Conservation (phyloP, 2,888 invertebrate species). For the Leptarthrus brevirostris region DNA sequence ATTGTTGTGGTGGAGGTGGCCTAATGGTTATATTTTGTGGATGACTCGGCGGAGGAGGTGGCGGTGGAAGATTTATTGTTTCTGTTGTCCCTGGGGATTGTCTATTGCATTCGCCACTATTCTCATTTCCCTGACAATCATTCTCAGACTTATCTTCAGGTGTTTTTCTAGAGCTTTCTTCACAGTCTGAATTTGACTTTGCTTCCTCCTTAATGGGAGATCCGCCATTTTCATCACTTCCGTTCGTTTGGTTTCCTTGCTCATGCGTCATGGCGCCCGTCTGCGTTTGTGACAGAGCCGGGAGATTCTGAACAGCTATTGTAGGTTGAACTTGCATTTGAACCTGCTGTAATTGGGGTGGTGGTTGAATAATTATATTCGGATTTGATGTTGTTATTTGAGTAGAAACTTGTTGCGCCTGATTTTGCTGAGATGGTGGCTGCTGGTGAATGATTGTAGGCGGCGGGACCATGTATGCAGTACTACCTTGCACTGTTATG, state of each 20-base stretch:
- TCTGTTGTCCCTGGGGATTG: slow-evolving; percentile 38
- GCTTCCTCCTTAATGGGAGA: slow-evolving; percentile 22
- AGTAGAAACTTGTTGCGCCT: slow-evolving; percentile 42
- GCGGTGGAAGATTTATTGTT: slow-evolving; percentile 14
- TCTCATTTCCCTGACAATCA: slow-evolving; percentile 48
- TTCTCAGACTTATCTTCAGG: slow-evolving; percentile 50
- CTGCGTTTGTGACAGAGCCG: background rate
- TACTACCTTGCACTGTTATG: slow-evolving; percentile 56
- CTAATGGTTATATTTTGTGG: slow-evolving; percentile 4
- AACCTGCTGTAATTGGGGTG: slow-evolving; percentile 53
- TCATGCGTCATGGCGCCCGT: slow-evolving; percentile 30
- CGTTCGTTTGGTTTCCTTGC: slow-evolving; percentile 25
- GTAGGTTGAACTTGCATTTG: slow-evolving; percentile 54
- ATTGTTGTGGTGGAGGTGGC: slow-evolving; percentile 12
- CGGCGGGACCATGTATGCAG: slow-evolving; percentile 56
- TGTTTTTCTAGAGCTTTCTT: slow-evolving; percentile 46
- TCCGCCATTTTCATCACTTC: slow-evolving; percentile 15
- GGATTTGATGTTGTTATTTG: slow-evolving; percentile 49
- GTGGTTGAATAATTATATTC: slow-evolving; percentile 55
- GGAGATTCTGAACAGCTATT: slow-evolving; percentile 49
- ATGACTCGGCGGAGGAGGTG: slow-evolving; percentile 45
- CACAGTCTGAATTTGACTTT: slow-evolving; percentile 19
- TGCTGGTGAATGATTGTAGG: slow-evolving; percentile 55
- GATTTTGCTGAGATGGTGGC: slow-evolving; percentile 47
- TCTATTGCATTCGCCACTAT: slow-evolving; percentile 36